phyloP scores from a whole-genome alignment of 1,140 invertebrate genomes.

The Brachionus paranguensis region DNA sequence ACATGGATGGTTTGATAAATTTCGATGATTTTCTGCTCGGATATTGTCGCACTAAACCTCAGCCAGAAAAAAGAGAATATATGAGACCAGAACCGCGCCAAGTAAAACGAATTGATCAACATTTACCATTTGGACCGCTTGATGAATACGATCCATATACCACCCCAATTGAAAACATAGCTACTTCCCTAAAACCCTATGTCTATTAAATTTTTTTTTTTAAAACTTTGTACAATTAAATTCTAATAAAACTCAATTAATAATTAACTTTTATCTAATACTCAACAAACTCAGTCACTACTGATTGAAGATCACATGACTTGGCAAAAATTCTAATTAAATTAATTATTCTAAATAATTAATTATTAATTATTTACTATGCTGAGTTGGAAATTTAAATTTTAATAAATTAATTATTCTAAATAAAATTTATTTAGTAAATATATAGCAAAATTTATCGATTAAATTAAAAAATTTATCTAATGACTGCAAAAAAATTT shows the following conservation, averaged over 20 bases:
- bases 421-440: too few species aligned
- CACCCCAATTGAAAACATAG: background rate
- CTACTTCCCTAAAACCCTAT: background rate
- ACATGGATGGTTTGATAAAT: background rate
- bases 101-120: background rate
- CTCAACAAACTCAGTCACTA: background rate
- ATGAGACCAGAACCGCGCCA: background rate
- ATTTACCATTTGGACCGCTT: constrained; percentile 7
- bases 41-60: background rate
- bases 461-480: background rate
- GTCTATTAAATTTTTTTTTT: background rate
- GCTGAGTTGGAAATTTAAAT: too few species aligned
- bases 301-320: background rate
- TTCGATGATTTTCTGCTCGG: constrained; percentile 30
- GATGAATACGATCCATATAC: constrained; percentile 18
- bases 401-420: too few species aligned
- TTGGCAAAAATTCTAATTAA: background rate
- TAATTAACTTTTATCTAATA: background rate
- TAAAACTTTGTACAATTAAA: background rate
- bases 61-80: background rate
- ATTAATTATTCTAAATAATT: too few species aligned
- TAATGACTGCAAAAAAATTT: background rate
- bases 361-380: too few species aligned
- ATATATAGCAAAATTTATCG: background rate
- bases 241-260: background rate